Percentiles rank a stretch among this genome's conserved stretches.
Conservation (phyloP, 2,888 invertebrate genomes). For the Choristoneura rosaceana region DNA sequence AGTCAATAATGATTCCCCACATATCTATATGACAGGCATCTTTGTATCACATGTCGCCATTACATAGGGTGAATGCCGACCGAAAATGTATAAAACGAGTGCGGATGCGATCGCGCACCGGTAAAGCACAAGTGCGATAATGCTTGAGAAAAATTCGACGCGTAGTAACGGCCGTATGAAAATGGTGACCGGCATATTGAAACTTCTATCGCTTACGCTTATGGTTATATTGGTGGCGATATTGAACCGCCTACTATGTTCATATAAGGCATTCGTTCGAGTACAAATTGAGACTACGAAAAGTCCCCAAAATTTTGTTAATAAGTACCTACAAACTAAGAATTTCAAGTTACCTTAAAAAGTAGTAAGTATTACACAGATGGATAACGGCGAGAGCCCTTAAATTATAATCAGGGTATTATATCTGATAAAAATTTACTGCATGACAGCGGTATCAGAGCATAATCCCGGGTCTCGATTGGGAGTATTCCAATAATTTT, state of each 20-base stretch:
- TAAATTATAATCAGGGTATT: conserved; percentile 37
- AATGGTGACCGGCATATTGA: conserved; percentile 55
- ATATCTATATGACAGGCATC: conserved; percentile 42
- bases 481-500: conserved; percentile 41
- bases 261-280: neutral
- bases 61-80: conserved; percentile 53
- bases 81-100: conserved; percentile 66
- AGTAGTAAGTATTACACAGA: conserved; percentile 9
- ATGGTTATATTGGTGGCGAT: conserved; percentile 15
- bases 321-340: neutral
- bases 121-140: conserved; percentile 77
- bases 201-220: conserved; percentile 50
- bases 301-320: neutral
- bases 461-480: conserved; percentile 59
- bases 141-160: conserved; percentile 68
- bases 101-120: conserved; percentile 78
- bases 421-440: conserved; percentile 43
- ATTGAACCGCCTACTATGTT: conserved; percentile 14
- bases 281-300: neutral
- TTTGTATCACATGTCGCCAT: conserved; percentile 39
- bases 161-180: conserved; percentile 57
- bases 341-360: neutral
- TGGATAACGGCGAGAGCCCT: conserved; percentile 22
- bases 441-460: conserved; percentile 50
- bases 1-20: conserved; percentile 69